These are phyloP conservation scores for Charadrius vociferus DNA, from an alignment of 2,113 vertebrate genomes.

Conservation along the genomic window DNA sequence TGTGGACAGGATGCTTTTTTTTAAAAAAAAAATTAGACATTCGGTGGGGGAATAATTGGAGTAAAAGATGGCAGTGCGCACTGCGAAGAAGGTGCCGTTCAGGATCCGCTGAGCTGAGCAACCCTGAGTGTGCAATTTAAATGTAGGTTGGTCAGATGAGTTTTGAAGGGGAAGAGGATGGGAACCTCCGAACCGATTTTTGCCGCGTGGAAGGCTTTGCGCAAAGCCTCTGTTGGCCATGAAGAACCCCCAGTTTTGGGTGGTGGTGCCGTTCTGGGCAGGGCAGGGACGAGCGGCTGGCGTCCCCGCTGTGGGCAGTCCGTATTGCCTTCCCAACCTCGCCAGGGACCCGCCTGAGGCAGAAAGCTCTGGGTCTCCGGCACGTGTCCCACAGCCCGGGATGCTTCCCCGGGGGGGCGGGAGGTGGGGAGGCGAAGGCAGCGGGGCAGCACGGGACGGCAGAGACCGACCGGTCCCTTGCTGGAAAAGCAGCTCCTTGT, in stretches of 20 bases:
- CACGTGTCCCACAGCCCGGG: too few species aligned
- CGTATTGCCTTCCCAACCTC: too few species aligned
- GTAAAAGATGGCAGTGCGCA: fast-evolving
- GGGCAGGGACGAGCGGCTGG: too few species aligned
- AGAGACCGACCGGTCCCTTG: not conserved
- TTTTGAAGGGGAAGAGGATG: not conserved
- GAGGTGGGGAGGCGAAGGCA: not conserved
- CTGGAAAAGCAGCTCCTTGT: not conserved
- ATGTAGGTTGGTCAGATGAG: fast-evolving
- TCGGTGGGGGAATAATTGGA: not conserved
- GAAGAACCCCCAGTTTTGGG: not conserved
- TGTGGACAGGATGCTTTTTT: not conserved
- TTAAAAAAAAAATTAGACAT: fast-evolving
- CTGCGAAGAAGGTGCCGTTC: fast-evolving
- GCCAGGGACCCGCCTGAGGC: too few species aligned
- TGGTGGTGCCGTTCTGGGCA: not conserved
- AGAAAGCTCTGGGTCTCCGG: too few species aligned
- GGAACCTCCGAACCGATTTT: fast-evolving
- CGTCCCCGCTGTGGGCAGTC: too few species aligned
- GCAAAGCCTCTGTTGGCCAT: not conserved
- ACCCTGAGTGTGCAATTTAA: not conserved
- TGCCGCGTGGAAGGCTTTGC: not conserved
- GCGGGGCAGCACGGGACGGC: fast-evolving
- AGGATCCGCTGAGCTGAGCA: not conserved
- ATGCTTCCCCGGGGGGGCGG: too few species aligned